phyloP scores from a whole-genome alignment of 1,140 invertebrate genomes.

The Drosophila pandora region DNA sequence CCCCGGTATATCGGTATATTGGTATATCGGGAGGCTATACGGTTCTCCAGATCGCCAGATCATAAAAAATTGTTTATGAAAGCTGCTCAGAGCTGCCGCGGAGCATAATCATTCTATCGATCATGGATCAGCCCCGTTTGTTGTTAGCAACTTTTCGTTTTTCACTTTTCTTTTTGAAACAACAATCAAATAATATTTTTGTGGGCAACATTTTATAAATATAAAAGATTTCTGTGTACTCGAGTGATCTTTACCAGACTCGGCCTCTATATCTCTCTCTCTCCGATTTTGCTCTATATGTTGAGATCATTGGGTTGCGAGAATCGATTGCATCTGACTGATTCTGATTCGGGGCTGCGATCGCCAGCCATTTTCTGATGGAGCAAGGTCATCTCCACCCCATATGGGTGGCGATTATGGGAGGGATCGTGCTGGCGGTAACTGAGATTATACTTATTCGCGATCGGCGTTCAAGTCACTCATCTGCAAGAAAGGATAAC shows the following conservation, averaged over 20 bases:
- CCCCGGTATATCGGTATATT: neutral
- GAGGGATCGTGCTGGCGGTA: constrained; percentile 22
- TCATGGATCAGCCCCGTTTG: constrained; percentile 24
- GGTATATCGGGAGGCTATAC: constrained; percentile 9
- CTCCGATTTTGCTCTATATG: constrained; percentile 26
- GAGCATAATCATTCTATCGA: constrained; percentile 32
- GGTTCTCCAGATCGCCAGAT: constrained; percentile 24
- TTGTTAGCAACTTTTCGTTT: constrained; percentile 11
- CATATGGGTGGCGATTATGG: constrained; percentile 1
- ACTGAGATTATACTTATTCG: constrained; percentile 43
- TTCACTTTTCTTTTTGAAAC: constrained; percentile 24
- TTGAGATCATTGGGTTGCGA: constrained; percentile 77
- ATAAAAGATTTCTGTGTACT: constrained; percentile 63
- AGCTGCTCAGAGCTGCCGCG: constrained; percentile 3
- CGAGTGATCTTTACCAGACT: constrained; percentile 16
- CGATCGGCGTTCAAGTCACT: constrained; percentile 64
- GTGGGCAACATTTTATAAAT: constrained; percentile 69
- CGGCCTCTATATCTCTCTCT: constrained; percentile 12
- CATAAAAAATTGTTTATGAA: constrained; percentile 76
- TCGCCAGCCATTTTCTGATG: constrained; percentile 1
- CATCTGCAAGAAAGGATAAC: constrained; percentile 53
- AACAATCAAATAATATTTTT: constrained; percentile 78
- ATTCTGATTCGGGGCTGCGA: constrained; percentile 12
- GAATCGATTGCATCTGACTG: constrained; percentile 65
- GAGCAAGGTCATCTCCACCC: constrained; percentile 4